These are phyloP conservation scores for Lordiphosa andalusiaca DNA, from an alignment of 2,888 invertebrate genomes.

Conservation along the genomic window DNA sequence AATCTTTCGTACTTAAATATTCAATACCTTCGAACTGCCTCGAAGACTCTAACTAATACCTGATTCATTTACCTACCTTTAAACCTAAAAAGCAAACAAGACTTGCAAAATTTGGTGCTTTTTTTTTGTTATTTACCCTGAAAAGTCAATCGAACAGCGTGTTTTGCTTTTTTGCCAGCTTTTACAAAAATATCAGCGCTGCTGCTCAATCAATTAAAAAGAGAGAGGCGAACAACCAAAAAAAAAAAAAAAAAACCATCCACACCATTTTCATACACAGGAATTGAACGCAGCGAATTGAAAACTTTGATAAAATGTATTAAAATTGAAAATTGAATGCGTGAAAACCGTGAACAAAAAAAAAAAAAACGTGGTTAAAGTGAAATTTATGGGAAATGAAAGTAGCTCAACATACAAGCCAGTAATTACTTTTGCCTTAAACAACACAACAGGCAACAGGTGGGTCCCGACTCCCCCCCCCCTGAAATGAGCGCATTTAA, in stretches of 20 bases:
- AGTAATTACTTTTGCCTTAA: too few species aligned
- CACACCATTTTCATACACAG: not conserved
- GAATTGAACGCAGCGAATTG: constrained; percentile 34
- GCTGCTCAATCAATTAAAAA: not conserved
- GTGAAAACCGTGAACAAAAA: not conserved
- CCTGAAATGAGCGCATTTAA: constrained; percentile 55
- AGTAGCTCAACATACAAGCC: not conserved
- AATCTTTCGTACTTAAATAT: too few species aligned
- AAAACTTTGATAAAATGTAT: constrained; percentile 44
- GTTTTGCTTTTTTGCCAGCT: too few species aligned
- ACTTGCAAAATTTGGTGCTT: too few species aligned
- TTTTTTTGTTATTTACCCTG: too few species aligned
- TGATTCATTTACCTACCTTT: too few species aligned
- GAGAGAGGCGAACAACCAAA: not conserved
- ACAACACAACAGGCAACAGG: not conserved
- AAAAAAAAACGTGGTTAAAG: not conserved
- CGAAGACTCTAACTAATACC: too few species aligned
- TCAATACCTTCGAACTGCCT: too few species aligned
- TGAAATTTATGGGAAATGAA: not conserved
- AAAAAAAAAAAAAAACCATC: constrained; percentile 18
- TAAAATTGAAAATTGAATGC: constrained; percentile 25
- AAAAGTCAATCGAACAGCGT: too few species aligned
- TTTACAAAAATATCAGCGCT: not conserved
- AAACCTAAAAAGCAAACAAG: too few species aligned
- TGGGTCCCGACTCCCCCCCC: not conserved